phyloP scores from a whole-genome alignment of 2,113 vertebrate species.

The Zosterops hypoxanthus region DNA sequence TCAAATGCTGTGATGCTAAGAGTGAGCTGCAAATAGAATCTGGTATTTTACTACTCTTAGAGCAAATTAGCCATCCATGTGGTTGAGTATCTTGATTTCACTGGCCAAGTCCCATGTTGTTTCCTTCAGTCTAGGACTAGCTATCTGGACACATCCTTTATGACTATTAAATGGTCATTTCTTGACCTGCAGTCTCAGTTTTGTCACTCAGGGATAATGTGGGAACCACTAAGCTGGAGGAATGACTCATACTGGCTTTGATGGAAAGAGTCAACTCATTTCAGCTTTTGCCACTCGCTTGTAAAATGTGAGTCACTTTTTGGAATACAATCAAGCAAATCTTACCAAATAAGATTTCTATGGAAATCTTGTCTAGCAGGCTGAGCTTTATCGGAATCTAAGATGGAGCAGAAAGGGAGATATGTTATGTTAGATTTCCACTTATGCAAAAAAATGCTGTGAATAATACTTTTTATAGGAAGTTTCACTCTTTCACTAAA shows the following conservation, averaged over 20 bases:
- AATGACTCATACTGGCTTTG: background rate
- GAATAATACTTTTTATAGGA: background rate
- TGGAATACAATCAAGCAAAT: constrained; percentile 1
- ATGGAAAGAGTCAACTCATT: background rate
- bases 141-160: background rate
- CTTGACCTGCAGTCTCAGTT: background rate
- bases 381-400: background rate
- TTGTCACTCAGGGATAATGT: background rate
- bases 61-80: background rate
- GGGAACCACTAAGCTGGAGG: background rate
- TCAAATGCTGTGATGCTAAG: background rate
- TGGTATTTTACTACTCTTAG: background rate
- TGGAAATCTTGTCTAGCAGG: background rate
- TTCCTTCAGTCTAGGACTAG: background rate
- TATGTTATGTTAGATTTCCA: background rate
- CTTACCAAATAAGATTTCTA: background rate
- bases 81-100: background rate
- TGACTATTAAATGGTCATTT: background rate
- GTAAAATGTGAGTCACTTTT: constrained; percentile 29
- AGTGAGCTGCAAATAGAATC: background rate
- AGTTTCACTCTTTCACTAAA: background rate
- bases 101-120: background rate
- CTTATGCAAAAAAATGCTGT: background rate
- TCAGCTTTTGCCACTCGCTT: background rate
- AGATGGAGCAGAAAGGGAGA: background rate